Conservation (phyloP, 2,113 vertebrate species). For the Cepphus grylle region DNA sequence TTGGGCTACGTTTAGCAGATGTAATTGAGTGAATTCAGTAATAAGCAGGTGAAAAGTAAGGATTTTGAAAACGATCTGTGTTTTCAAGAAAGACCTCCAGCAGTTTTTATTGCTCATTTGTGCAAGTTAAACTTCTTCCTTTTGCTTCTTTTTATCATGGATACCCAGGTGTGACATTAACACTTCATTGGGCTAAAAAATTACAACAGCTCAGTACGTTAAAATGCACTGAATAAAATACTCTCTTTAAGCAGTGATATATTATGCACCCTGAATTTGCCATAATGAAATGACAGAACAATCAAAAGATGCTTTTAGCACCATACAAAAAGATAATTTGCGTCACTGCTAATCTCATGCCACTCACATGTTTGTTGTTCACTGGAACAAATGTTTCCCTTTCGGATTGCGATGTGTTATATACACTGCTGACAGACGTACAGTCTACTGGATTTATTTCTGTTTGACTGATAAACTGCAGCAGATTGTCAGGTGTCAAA, state of each 20-base stretch:
- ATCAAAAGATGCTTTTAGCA: background rate
- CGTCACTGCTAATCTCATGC: background rate
- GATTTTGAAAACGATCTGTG: background rate
- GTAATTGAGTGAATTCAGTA: background rate
- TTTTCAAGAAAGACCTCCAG: background rate
- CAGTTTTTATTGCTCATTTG: slow-evolving; percentile 15
- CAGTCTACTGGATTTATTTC: background rate
- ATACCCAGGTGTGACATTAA: background rate
- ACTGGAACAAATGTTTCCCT: background rate
- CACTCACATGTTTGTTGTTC: background rate
- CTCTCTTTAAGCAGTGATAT: background rate
- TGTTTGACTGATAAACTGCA: background rate
- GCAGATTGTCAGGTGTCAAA: background rate
- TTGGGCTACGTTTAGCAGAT: background rate
- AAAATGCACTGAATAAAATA: background rate
- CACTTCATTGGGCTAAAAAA: background rate
- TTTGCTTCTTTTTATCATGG: background rate
- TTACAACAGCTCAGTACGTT: background rate
- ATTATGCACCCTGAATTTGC: background rate
- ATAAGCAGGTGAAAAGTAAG: background rate
- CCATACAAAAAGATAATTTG: background rate
- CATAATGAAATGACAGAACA: background rate
- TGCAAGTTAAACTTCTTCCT: background rate
- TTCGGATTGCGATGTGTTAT: background rate
- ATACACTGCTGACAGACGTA: background rate